phyloP scores from a whole-genome alignment of 2,797 vertebrate species.

The Apogon talboti region DNA sequence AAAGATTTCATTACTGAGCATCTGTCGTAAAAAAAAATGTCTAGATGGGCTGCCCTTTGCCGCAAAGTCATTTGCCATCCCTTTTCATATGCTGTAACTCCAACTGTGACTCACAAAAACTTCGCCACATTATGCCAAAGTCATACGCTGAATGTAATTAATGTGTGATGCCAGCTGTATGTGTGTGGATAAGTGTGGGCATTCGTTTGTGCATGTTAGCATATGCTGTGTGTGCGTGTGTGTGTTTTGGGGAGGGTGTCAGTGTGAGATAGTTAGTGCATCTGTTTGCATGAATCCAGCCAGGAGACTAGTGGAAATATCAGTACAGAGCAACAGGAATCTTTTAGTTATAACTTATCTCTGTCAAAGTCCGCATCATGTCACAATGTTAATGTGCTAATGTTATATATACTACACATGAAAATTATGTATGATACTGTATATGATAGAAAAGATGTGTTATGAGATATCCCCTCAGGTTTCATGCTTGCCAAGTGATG shows the following conservation, averaged over 20 bases:
- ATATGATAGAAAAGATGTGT: too few species aligned
- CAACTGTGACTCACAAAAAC: constrained; percentile 63
- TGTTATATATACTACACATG: neutral
- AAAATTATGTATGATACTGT: too few species aligned
- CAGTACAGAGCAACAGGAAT: constrained; percentile 5
- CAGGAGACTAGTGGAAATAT: constrained; percentile 3
- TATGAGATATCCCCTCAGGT: too few species aligned
- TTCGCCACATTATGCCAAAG: constrained; percentile 61
- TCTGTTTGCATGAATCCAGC: constrained; percentile 34
- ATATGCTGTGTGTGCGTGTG: constrained; percentile 10
- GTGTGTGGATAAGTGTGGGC: constrained; percentile 32
- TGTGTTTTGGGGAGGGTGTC: neutral
- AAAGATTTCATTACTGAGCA: constrained; percentile 34
- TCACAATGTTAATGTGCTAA: too few species aligned
- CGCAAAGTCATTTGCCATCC: constrained; percentile 45
- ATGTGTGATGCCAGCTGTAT: constrained; percentile 40
- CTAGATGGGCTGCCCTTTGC: constrained; percentile 26
- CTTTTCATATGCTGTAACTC: constrained; percentile 41
- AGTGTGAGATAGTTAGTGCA: constrained; percentile 16
- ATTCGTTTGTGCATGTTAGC: constrained; percentile 21
- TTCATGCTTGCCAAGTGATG: too few species aligned
- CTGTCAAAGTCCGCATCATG: neutral
- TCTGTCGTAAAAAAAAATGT: constrained; percentile 19
- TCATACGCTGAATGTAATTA: constrained; percentile 68
- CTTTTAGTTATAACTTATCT: neutral